Evolutionary conservation across 2,888 invertebrate genomes (phyloP).

Genomic region (Synanthedon myopaeformis): DNA sequence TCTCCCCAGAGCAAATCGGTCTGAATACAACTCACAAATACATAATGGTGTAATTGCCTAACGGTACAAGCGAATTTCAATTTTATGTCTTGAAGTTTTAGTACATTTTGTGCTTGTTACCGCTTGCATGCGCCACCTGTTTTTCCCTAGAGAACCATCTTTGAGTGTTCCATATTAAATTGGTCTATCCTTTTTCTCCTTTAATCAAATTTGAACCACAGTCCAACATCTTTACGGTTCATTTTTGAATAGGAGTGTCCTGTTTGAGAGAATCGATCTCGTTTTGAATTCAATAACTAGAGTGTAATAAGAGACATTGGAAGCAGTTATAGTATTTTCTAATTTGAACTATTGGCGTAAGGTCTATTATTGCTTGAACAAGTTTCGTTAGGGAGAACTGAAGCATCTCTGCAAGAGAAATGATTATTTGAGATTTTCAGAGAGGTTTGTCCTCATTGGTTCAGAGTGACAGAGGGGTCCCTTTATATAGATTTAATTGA

Average conservation of each 20-base stretch:
- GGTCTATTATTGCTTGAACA: slow-evolving; percentile 16
- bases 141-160: slow-evolving; percentile 70
- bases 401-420: slow-evolving; percentile 48
- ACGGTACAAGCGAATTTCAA: slow-evolving; percentile 17
- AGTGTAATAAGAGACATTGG: slow-evolving; percentile 24
- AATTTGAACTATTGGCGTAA: neutral
- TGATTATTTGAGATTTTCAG: slow-evolving; percentile 41
- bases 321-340: slow-evolving; percentile 6
- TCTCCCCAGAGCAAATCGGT: slow-evolving; percentile 59
- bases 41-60: slow-evolving; percentile 25
- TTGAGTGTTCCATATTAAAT: slow-evolving; percentile 60
- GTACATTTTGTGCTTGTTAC: slow-evolving; percentile 17
- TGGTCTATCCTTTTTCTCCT: slow-evolving; percentile 40
- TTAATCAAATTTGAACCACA: slow-evolving; percentile 21
- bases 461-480: slow-evolving; percentile 7
- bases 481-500: neutral
- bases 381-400: slow-evolving; percentile 32
- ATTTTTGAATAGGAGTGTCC: slow-evolving; percentile 11
- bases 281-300: slow-evolving; percentile 17
- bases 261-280: slow-evolving; percentile 66
- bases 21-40: slow-evolving; percentile 20
- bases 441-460: slow-evolving; percentile 8
- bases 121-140: slow-evolving; percentile 22
- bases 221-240: accelerated
- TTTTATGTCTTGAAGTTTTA: slow-evolving; percentile 7